Evolutionary conservation across 1,140 invertebrate genomes (phyloP), one percentile per base, ranked within the genome.

Genomic region (Plectus sambesii): DNA sequence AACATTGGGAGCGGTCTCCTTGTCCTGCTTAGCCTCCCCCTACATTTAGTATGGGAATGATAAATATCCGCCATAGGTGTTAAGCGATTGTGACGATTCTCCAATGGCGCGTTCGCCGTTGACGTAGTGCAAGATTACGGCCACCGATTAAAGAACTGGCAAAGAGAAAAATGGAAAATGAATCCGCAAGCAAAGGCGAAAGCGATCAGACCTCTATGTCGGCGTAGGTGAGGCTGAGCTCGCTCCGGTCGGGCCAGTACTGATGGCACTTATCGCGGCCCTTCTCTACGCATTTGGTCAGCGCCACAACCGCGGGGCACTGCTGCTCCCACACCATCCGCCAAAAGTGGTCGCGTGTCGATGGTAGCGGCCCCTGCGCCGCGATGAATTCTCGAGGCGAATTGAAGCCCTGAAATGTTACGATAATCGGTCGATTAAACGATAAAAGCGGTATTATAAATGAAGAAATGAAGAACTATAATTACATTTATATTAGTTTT

Each of bases 251-350:
- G 0, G 90, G 89, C 89, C 89, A 97, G 73, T 96, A 96, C 63
- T 87, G 87, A 72, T 96, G 88, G 74, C 90, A 92, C 69, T 92
- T 92, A 72, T 90, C 87, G 53, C 67, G 51, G 17, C 73, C 84
- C 70, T 94, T 87, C 73, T 89, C 85, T 37, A 90, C 82, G 69
- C 87, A 90, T 45, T 86, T 76, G 22, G 56, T 58, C 8, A 58
- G 42, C 19, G 53, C 54, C 5, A 58, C 48, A 20, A 58, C 58
- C 19, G 49, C 54, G n/a, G 69, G 68, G 45, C 72, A 72, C 67
- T 85, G 80, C 70, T 92, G 84, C 73, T 92, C 84, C 87, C 87
- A 93, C 47, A 93, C 78, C 87, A 94, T 92, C 60, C 83, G 80
- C 88, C 89, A 94, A 73, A 94, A 93, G 74, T 93, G 88, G 22